Evolutionary conservation across 2,113 vertebrate genomes (phyloP), one percentile per base, ranked within the genome.

Genomic region (Urocolius indicus): DNA sequence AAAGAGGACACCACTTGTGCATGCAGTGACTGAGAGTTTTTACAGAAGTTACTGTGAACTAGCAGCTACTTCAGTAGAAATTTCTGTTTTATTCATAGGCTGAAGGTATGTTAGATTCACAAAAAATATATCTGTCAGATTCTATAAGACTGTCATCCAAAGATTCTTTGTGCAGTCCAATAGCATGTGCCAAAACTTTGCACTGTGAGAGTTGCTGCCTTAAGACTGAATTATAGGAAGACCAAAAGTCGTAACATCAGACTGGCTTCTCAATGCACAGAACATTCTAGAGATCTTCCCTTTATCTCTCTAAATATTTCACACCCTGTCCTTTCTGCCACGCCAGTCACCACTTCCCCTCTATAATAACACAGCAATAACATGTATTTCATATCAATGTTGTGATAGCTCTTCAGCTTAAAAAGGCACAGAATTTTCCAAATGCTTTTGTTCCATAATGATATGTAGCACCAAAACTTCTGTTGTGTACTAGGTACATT

Each of bases 351-450:
- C 10, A 16, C 9, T 78, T 84, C 12, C 9, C 20, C 8, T 46
- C 9, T 69, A 4, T 22, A 79, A 59, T 46, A 55, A 67, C 88
- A 68, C 8, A 34, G 6, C 27, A 71, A n/a, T 36, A 55, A 45
- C 11, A 71, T 4, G 0, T 55, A 38, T 87, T 92, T 88, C 21
- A 21, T 43, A 59, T 88, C 36, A 62, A 8, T 43, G 14, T 62
- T 88, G 54, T 94, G 61, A 61, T 71, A 87, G 36, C 89, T 24
- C 17, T 59, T 85, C 67, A 19, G 48, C 84, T 82, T 36, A 54
- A 76, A 19, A 88, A 67, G 62, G 55, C 7, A 52, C 6, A 63
- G 43, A 67, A 51, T 69, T 74, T 68, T 67, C 18, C 10, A 90
- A 79, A 29, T 21, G 6, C 7, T 46, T 21, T 78, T 67, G 5